Conservation (phyloP, 2,113 vertebrate species). For the Lagopus leucura region DNA sequence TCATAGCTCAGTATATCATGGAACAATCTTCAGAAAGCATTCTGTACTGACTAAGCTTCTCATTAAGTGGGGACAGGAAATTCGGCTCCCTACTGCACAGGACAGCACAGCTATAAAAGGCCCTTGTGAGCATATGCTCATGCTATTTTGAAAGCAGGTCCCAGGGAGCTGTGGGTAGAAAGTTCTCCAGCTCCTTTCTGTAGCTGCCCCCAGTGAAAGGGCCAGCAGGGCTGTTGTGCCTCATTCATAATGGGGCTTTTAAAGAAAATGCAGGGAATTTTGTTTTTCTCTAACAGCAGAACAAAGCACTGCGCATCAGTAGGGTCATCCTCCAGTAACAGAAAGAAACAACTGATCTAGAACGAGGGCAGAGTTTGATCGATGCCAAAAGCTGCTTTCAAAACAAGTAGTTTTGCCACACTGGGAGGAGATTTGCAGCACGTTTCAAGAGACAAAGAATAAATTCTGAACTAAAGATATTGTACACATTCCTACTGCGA, state of each 20-base stretch:
- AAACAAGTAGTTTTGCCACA: not conserved
- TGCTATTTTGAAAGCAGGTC: not conserved
- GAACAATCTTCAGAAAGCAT: not conserved
- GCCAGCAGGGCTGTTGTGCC: not conserved
- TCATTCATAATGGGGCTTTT: not conserved
- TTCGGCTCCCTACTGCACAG: not conserved
- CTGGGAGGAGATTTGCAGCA: not conserved
- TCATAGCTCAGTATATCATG: not conserved
- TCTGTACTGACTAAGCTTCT: not conserved
- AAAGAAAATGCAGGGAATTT: not conserved
- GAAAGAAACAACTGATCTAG: not conserved
- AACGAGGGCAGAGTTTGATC: not conserved
- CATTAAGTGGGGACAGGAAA: not conserved
- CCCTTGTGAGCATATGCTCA: not conserved
- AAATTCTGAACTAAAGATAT: not conserved
- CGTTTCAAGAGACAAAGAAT: not conserved
- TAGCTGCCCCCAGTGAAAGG: not conserved
- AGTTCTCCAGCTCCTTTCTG: not conserved
- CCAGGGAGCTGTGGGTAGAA: not conserved
- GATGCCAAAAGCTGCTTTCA: not conserved
- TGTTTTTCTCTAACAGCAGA: not conserved
- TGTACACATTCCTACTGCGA: not conserved
- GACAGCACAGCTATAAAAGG: not conserved
- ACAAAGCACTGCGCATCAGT: not conserved
- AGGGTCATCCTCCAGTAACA: not conserved